Conservation (phyloP, 1,140 invertebrate genomes). For the Palaemon carinicauda region DNA sequence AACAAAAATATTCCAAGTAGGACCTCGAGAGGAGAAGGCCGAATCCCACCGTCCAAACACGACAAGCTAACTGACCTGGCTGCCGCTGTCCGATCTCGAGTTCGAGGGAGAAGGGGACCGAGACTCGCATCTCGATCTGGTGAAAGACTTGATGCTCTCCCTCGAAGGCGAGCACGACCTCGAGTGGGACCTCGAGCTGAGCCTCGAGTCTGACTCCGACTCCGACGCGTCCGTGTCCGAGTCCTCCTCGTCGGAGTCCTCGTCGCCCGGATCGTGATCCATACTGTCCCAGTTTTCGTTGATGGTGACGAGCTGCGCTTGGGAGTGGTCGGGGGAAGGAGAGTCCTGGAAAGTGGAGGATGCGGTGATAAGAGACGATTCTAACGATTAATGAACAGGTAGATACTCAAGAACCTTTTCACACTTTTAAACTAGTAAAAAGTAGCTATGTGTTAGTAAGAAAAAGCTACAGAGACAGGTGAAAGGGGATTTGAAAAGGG, state of each 20-base stretch:
- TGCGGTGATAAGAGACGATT: too few species aligned
- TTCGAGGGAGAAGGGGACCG: constrained; percentile 37
- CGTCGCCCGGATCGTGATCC: constrained; percentile 57
- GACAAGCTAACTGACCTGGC: too few species aligned
- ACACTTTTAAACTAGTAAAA: too few species aligned
- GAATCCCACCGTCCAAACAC: too few species aligned
- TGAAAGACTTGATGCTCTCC: constrained; percentile 26
- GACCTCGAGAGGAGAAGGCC: too few species aligned
- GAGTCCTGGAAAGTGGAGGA: constrained; percentile 55
- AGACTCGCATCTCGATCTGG: constrained; percentile 13
- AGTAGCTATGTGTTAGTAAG: too few species aligned
- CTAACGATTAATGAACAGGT: too few species aligned
- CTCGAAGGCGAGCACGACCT: constrained; percentile 25
- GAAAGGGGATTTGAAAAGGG: too few species aligned
- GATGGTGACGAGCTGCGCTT: constrained; percentile 60
- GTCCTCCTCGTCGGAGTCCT: constrained; percentile 56
- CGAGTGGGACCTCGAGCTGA: constrained; percentile 40
- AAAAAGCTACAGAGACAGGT: too few species aligned
- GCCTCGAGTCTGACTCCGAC: constrained; percentile 32
- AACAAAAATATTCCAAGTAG: too few species aligned
- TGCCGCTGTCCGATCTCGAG: constrained; percentile 48
- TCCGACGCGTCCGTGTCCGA: constrained; percentile 41
- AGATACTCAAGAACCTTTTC: too few species aligned
- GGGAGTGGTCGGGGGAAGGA: constrained; percentile 58
- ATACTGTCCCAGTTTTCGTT: constrained; percentile 60